Percentiles rank a stretch among this genome's conserved stretches.
Evolutionary conservation across 2,888 invertebrate genomes (phyloP).

Genomic region (Xanthorhoe spadicearia): DNA sequence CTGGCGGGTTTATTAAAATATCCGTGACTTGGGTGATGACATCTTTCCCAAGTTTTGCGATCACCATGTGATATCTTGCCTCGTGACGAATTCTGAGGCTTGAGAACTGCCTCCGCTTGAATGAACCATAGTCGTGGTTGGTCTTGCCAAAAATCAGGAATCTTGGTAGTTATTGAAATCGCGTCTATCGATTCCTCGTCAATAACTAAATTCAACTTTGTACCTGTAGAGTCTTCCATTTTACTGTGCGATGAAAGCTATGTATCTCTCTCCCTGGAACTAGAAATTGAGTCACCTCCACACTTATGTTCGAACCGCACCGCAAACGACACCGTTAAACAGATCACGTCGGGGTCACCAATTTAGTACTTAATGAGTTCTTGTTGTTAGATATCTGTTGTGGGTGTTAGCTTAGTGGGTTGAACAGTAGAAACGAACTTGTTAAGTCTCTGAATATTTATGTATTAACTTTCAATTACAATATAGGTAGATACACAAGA

Average conservation of each 20-base stretch:
- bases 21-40: conserved; percentile 1
- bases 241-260: not conserved
- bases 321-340: not conserved
- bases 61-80: not conserved
- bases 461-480: too few species aligned
- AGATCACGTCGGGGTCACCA: conserved; percentile 1
- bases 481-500: too few species aligned
- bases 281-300: not conserved
- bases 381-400: not conserved
- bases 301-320: not conserved
- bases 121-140: conserved; percentile 10
- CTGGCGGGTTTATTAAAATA: conserved; percentile 4
- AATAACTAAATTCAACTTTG: not conserved
- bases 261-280: not conserved
- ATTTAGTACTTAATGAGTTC: not conserved
- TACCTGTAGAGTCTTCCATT: not conserved
- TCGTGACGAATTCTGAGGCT: not conserved
- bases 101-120: not conserved
- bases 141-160: conserved; percentile 8
- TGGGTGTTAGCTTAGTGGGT: not conserved
- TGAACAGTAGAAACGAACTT: too few species aligned
- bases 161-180: not conserved
- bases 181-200: not conserved
- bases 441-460: too few species aligned
- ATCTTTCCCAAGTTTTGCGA: not conserved